These are phyloP conservation scores for Luffia ferchaultella DNA, from an alignment of 2,888 invertebrate species.

Conservation along the genomic window DNA sequence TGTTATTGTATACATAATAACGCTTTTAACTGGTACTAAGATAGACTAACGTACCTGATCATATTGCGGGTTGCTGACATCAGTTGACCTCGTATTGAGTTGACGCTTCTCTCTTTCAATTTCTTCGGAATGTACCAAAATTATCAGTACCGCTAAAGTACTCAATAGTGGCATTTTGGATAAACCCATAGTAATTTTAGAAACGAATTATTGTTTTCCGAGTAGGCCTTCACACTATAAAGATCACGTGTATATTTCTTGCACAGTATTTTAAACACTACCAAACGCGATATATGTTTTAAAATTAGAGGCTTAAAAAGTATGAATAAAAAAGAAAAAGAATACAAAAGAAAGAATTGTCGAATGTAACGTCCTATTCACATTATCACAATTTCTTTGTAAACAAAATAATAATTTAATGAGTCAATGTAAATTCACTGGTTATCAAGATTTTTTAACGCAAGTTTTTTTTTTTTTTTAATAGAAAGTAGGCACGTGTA, in stretches of 20 bases:
- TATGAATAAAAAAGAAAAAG: neutral
- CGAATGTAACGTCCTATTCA: neutral
- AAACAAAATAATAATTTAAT: too few species aligned
- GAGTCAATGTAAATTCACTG: too few species aligned
- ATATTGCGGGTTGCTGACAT: constrained; percentile 29
- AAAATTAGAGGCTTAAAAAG: too few species aligned
- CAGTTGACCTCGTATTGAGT: constrained; percentile 33
- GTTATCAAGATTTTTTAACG: too few species aligned
- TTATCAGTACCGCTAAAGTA: constrained; percentile 56
- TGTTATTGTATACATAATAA: too few species aligned
- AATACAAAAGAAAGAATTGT: neutral
- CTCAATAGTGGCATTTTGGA: constrained; percentile 48
- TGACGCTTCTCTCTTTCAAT: constrained; percentile 36
- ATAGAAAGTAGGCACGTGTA: too few species aligned
- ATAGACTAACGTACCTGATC: constrained; percentile 31
- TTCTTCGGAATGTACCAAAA: constrained; percentile 52
- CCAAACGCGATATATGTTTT: neutral
- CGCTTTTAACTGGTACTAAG: neutral
- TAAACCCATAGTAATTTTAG: neutral
- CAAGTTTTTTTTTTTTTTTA: too few species aligned
- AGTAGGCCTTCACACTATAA: too few species aligned
- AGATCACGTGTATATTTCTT: neutral
- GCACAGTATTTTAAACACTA: neutral
- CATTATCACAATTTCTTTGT: too few species aligned
- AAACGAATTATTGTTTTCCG: too few species aligned